A percentile compares a stretch with the other conserved stretches of the same genome.
Evolutionary conservation across 1,140 invertebrate genomes (phyloP).

Genomic region (Leguminivora glycinivorella): DNA sequence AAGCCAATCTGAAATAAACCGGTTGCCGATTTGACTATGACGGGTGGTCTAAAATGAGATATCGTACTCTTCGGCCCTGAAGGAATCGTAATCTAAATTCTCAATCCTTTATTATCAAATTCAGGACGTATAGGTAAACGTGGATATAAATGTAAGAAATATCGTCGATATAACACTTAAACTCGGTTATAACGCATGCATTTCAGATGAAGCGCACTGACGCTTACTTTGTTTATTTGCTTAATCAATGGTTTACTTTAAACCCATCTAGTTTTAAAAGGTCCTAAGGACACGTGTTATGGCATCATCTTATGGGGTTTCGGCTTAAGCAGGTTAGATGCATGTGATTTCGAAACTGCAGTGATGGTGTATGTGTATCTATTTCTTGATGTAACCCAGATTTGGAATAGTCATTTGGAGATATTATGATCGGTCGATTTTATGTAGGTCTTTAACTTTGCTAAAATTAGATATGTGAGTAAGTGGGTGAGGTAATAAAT

Average conservation of each 20-base stretch:
- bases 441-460: no score
- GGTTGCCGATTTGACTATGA: no score
- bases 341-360: conserved; percentile 23
- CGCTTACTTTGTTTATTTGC: conserved; percentile 14
- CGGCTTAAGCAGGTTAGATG: background rate
- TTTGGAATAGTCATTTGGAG: background rate
- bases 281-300: background rate
- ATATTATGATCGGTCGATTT: background rate
- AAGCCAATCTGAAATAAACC: no score
- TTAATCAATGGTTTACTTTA: conserved; percentile 26
- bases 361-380: background rate
- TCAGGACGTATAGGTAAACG: no score
- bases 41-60: no score
- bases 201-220: background rate
- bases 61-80: no score
- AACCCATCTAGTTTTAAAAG: background rate
- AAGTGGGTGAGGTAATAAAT: no score
- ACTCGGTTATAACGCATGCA: background rate
- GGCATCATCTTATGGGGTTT: background rate
- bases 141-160: no score
- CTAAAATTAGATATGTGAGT: no score
- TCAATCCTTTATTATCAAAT: no score
- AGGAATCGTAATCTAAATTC: no score
- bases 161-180: no score
- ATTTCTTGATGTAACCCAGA: background rate